phyloP scores from a whole-genome alignment of 2,113 vertebrate species.

The Lichenostomus cassidix region DNA sequence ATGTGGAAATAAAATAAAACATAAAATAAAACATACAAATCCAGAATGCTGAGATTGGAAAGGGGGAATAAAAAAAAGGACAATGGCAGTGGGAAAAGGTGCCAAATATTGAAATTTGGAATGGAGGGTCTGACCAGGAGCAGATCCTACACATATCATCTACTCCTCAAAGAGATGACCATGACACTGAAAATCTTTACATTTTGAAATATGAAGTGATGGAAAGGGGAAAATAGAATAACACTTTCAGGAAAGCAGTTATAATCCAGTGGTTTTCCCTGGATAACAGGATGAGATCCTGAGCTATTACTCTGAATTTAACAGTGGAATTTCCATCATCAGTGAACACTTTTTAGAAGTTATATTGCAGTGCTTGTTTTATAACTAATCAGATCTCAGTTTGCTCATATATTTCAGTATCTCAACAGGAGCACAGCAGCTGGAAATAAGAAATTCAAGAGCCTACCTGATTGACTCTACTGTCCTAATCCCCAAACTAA shows the following conservation, averaged over 20 bases:
- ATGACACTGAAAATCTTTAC: not conserved
- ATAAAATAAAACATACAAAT: not conserved
- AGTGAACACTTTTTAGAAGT: not conserved
- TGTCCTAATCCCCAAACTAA: not conserved
- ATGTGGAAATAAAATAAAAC: not conserved
- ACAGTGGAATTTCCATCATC: not conserved
- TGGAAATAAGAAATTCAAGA: not conserved
- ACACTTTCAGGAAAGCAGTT: not conserved
- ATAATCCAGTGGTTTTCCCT: not conserved
- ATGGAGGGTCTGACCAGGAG: not conserved
- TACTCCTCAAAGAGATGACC: not conserved
- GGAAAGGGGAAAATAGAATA: not conserved
- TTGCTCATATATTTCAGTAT: not conserved
- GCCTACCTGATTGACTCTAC: not conserved
- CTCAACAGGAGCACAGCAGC: not conserved
- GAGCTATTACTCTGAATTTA: not conserved
- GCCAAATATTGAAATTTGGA: not conserved
- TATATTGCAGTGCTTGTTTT: not conserved
- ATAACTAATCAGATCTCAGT: not conserved
- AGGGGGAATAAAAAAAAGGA: not conserved
- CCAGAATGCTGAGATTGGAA: not conserved
- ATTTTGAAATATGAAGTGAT: not conserved
- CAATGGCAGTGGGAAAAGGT: not conserved
- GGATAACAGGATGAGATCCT: not conserved
- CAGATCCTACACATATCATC: not conserved